A percentile compares a stretch with the other conserved stretches of the same genome.
Evolutionary conservation across 2,113 vertebrate genomes (phyloP).

Genomic region (Mobula hypostoma): DNA sequence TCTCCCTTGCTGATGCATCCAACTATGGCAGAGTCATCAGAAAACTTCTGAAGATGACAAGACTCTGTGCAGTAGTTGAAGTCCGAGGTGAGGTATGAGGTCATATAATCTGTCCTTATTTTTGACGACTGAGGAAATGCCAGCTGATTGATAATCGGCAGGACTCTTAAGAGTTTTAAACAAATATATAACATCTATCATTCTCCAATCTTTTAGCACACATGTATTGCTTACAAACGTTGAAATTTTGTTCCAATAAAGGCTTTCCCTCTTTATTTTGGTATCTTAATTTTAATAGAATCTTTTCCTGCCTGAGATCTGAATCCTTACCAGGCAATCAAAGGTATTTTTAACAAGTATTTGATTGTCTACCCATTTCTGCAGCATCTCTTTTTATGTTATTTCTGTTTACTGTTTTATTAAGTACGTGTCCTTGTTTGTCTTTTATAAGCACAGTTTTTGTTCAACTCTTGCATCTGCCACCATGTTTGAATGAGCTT

Average conservation of each 20-base stretch:
- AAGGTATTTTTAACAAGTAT: not conserved
- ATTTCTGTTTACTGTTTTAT: not conserved
- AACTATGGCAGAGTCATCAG: too few relatives aligned
- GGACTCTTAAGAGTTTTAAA: not conserved
- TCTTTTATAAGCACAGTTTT: not conserved
- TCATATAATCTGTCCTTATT: not conserved
- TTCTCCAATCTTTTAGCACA: not conserved
- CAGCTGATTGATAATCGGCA: not conserved
- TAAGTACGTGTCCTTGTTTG: not conserved
- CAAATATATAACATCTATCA: not conserved
- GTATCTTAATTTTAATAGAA: not conserved
- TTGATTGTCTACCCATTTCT: not conserved
- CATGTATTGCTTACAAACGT: not conserved
- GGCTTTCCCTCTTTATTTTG: not conserved
- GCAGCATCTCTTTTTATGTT: not conserved
- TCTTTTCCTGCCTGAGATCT: not conserved
- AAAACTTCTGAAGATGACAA: too few relatives aligned
- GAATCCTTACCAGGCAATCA: not conserved
- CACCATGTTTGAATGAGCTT: not conserved
- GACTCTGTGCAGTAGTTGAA: too few relatives aligned
- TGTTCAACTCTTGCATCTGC: not conserved
- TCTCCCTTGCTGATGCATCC: too few relatives aligned
- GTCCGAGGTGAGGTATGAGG: too few relatives aligned
- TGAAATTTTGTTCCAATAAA: not conserved
- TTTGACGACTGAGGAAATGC: not conserved